Evolutionary conservation across 2,113 vertebrate species (phyloP).

Genomic region (Brachyhypopomus occidentalis): DNA sequence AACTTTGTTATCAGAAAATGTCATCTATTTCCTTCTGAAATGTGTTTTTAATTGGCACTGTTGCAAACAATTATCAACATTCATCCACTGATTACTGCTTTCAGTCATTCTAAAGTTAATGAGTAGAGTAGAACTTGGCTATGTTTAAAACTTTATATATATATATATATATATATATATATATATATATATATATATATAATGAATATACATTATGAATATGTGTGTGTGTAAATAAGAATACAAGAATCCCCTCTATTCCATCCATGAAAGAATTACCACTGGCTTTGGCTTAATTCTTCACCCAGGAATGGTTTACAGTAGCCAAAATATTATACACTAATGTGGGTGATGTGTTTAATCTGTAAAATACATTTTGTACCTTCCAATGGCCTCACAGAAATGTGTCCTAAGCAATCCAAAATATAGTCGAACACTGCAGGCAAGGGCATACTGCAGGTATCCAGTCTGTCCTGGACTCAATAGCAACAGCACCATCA

Average conservation of each 20-base stretch:
- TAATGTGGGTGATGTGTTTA: conserved; percentile 1
- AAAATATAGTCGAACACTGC: conserved; percentile 61
- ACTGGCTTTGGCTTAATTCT: not conserved
- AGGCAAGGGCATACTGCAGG: conserved; percentile 61
- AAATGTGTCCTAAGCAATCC: conserved; percentile 54
- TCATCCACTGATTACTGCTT: conserved; percentile 19
- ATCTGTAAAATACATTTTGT: not conserved
- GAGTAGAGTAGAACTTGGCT: not conserved
- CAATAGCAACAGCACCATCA: conserved; percentile 63
- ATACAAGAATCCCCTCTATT: not conserved
- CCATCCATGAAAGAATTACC: not conserved
- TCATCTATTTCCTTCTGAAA: not conserved
- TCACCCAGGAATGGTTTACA: not conserved
- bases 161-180: too few species aligned
- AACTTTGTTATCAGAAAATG: not conserved
- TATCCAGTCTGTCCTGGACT: conserved; percentile 59
- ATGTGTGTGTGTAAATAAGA: too few species aligned
- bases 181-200: too few species aligned
- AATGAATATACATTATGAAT: too few species aligned
- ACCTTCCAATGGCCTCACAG: not conserved
- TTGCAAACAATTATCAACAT: not conserved
- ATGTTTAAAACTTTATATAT: not conserved
- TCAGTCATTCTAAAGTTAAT: not conserved
- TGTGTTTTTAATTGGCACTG: conserved; percentile 22
- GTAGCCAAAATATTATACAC: not conserved